Conservation (phyloP, 2,113 vertebrate species). For the Oxygymnocypris stewartii region DNA sequence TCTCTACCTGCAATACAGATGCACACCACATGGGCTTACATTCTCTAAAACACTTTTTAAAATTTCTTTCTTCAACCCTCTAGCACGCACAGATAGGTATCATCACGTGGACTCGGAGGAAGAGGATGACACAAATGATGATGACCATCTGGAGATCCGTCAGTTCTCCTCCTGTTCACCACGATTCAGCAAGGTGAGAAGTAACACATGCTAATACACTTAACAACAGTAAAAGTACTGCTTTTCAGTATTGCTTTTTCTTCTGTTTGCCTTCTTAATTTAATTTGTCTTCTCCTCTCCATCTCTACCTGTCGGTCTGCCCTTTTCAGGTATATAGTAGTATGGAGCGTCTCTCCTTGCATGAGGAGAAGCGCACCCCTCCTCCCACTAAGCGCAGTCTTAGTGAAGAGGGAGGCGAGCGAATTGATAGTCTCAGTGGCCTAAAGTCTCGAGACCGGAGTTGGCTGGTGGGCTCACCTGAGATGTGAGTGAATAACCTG, state of each 20-base stretch:
- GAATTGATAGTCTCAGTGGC: conserved; percentile 79
- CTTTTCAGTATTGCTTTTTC: not conserved
- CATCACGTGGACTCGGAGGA: conserved; percentile 95
- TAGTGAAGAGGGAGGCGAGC: conserved; percentile 91
- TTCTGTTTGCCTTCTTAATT: not conserved
- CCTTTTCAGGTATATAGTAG: conserved; percentile 90
- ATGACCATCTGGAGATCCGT: conserved; percentile 89
- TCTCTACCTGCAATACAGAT: not conserved
- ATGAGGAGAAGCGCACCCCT: conserved; percentile 86
- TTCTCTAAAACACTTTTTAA: not conserved
- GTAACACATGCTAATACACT: not conserved
- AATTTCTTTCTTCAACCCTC: not conserved
- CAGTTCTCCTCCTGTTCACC: conserved; percentile 98
- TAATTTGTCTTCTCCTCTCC: not conserved
- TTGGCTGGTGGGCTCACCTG: conserved; percentile 95
- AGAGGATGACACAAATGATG: conserved; percentile 94
- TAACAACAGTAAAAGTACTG: not conserved
- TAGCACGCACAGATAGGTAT: conserved; percentile 92
- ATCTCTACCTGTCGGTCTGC: not conserved
- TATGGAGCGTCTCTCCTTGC: conserved; percentile 93
- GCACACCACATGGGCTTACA: not conserved
- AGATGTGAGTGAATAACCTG: conserved; percentile 80
- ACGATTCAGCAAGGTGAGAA: conserved; percentile 89
- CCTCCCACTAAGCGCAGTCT: conserved; percentile 92
- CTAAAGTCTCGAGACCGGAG: conserved; percentile 85